Evolutionary conservation across 2,888 invertebrate species (phyloP), one percentile per base, ranked within the genome.

Genomic region (Aproaerema taeniolella): DNA sequence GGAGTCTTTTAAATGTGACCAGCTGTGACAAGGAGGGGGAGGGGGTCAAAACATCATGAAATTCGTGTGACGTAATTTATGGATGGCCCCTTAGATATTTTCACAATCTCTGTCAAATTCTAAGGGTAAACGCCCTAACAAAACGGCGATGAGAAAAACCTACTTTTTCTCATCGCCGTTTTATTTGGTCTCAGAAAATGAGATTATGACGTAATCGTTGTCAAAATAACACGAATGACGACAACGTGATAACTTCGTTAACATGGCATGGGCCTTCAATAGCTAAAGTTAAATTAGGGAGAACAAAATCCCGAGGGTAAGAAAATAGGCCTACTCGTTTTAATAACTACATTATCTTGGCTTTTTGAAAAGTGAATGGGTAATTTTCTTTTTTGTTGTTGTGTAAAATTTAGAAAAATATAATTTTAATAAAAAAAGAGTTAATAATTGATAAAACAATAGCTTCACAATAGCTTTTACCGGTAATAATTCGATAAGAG

Each of bases 201-300:
- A 28, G 3, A 8, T 28, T 44, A 41, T 46, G 45, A 42, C 43
- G 49, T 53, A 53, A 56, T 55, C 53, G 34, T 48, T 55, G 52
- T 54, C 46, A 43, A 38, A 47, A 63, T 55, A 59, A 66, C 58
- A 66, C 56, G 50, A 55, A 58, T 60, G 61, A 64, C 61, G 55
- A 52, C 52, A 49, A 47, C 55, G 53, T 57, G 55, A 65, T 71
- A 75, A 77, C 65, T 75, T 71, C 63, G 76, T 76, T 76, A 77
- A 74, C 67, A 61, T 67, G 59, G 67, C 77, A 79, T 70, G 73
- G 66, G 64, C 69, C 69, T 72, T 61, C 73, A 73, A 79, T 79
- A 70, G 77, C 70, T 62, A 69, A 81, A 81, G 78, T 80, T 80
- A 76, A 80, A 79, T 80, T 74, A 72, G 73, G 73, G 71, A 73